Percentiles rank a stretch among this genome's conserved stretches.
phyloP scores from a whole-genome alignment of 2,113 vertebrate genomes.

The Tyto alba region DNA sequence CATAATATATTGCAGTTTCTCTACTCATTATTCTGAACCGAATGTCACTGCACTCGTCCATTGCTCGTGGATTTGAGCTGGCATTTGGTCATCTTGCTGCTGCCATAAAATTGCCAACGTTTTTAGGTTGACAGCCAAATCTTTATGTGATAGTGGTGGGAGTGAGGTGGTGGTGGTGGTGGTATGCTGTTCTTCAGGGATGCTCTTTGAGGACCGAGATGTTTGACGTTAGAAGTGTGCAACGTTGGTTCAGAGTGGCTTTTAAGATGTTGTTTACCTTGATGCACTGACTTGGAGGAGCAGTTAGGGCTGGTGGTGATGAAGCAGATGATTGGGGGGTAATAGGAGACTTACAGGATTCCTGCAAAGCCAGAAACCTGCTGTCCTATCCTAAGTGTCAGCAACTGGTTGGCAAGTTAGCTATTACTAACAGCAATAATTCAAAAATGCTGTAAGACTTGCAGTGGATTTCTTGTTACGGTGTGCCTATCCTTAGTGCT shows the following conservation, averaged over 20 bases:
- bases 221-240: rapidly evolving
- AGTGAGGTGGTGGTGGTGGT: background rate
- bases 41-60: rapidly evolving
- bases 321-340: background rate
- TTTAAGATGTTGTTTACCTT: background rate
- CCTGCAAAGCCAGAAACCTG: background rate
- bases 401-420: background rate
- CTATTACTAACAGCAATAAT: background rate
- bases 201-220: background rate
- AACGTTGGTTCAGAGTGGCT: background rate
- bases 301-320: background rate
- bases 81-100: rapidly evolving
- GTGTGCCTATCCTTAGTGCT: background rate
- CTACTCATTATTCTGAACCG: rapidly evolving
- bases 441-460: rapidly evolving
- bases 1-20: rapidly evolving
- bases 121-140: background rate
- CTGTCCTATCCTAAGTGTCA: rapidly evolving
- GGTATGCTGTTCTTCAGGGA: rapidly evolving
- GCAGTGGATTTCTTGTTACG: rapidly evolving
- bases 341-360: background rate
- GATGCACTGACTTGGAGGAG: background rate
- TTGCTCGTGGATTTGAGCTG: background rate
- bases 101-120: background rate
- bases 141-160: background rate